Conservation (phyloP, 2,888 invertebrate species). For the Branchinecta sandiegonensis region DNA sequence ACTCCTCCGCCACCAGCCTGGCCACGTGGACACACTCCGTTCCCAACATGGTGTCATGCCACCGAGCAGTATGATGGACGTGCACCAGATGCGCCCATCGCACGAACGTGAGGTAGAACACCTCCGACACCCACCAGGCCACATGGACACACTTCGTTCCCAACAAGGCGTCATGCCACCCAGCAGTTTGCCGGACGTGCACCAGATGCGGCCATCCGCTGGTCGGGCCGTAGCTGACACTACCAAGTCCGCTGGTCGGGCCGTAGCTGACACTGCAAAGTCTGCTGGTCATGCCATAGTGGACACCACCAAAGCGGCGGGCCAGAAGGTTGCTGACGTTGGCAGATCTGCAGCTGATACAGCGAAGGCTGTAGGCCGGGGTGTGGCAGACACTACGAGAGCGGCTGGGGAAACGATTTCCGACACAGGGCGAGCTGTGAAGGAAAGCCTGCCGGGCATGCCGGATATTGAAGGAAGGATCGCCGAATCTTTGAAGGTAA, state of each 20-base stretch:
- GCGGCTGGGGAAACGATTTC: constrained; percentile 3
- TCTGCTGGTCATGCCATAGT: not conserved
- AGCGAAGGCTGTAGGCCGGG: not conserved
- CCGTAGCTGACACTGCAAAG: not conserved
- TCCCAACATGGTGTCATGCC: no score
- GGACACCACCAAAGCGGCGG: constrained; percentile 8
- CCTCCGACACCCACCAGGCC: no score
- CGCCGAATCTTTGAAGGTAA: constrained; percentile 4
- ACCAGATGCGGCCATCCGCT: not conserved
- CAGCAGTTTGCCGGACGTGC: no score
- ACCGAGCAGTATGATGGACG: no score
- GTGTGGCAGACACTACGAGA: not conserved
- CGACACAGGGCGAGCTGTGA: not conserved
- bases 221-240: not conserved
- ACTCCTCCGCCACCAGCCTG: not conserved
- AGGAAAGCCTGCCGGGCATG: not conserved
- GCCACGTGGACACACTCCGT: no score
- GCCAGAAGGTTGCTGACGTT: not conserved
- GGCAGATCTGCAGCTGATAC: constrained; percentile 1
- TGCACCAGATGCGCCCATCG: no score
- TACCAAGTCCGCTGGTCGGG: not conserved
- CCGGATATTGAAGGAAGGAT: constrained; percentile 2
- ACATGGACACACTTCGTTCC: no score
- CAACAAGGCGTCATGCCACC: no score
- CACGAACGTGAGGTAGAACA: no score